Conservation (phyloP, 2,797 vertebrate species). For the Amazonetta brasiliensis region DNA sequence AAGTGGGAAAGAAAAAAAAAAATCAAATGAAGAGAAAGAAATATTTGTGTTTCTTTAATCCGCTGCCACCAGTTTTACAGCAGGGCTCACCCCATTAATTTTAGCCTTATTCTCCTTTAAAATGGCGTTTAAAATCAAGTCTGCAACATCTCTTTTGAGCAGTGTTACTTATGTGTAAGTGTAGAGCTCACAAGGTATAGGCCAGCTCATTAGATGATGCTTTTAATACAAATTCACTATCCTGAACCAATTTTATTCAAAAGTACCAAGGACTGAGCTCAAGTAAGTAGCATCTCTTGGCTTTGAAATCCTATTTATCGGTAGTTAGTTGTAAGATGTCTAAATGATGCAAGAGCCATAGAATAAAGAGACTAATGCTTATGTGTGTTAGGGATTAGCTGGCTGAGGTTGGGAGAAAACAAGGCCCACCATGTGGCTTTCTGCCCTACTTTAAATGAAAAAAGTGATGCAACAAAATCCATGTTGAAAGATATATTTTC, state of each 20-base stretch:
- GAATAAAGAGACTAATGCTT: not conserved
- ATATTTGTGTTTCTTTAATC: not conserved
- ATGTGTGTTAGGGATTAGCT: not conserved
- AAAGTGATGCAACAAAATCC: not conserved
- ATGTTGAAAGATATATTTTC: not conserved
- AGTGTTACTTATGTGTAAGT: not conserved
- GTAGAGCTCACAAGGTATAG: not conserved
- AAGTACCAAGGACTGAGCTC: not conserved
- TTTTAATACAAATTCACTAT: not conserved
- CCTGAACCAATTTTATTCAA: not conserved
- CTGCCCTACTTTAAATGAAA: constrained; percentile 5
- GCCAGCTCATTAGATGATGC: not conserved
- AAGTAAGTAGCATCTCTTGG: not conserved
- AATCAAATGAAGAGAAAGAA: constrained; percentile 14
- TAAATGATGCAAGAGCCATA: not conserved
- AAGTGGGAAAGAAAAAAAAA: not conserved
- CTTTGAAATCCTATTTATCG: not conserved
- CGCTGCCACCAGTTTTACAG: not conserved
- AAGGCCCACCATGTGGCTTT: not conserved
- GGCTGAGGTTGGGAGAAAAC: not conserved
- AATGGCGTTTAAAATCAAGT: not conserved
- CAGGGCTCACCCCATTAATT: not conserved
- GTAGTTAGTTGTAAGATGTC: not conserved
- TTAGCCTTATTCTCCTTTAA: not conserved
- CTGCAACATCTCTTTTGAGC: not conserved